phyloP scores from a whole-genome alignment of 2,797 vertebrate genomes.

The Lacerta bilineata region DNA sequence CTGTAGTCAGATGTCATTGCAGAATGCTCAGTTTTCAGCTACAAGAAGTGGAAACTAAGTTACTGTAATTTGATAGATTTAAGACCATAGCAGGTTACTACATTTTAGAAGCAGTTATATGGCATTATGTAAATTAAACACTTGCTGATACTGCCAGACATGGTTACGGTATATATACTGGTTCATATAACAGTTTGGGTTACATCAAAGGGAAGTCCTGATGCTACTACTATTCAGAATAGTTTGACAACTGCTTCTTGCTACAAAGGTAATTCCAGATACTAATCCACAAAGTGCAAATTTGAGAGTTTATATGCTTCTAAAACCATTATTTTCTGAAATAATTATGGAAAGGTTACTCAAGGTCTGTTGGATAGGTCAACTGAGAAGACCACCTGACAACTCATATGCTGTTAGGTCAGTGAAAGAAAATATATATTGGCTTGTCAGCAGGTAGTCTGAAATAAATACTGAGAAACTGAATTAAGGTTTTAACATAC shows the following conservation, averaged over 20 bases:
- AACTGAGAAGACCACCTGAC: conserved; percentile 31
- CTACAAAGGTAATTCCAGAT: background rate
- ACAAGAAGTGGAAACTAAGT: background rate
- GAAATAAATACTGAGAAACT: conserved; percentile 21
- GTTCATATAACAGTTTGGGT: background rate
- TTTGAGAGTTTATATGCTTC: background rate
- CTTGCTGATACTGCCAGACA: background rate
- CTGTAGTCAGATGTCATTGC: conserved; percentile 2
- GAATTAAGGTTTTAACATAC: background rate
- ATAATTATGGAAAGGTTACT: conserved; percentile 13
- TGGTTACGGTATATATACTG: background rate
- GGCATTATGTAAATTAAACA: conserved; percentile 23
- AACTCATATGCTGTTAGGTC: background rate
- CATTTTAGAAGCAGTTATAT: background rate
- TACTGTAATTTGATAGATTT: conserved; percentile 1
- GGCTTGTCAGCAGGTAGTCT: background rate
- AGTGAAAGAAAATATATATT: conserved; percentile 17
- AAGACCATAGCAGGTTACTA: background rate
- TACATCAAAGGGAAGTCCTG: background rate
- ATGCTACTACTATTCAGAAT: conserved; percentile 16
- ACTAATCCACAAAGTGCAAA: background rate
- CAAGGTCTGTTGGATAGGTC: conserved; percentile 20
- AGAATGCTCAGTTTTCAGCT: background rate
- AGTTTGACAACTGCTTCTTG: background rate
- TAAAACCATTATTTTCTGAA: background rate